phyloP scores from a whole-genome alignment of 2,113 vertebrate genomes.

The Ptychochromis oligacanthus region DNA sequence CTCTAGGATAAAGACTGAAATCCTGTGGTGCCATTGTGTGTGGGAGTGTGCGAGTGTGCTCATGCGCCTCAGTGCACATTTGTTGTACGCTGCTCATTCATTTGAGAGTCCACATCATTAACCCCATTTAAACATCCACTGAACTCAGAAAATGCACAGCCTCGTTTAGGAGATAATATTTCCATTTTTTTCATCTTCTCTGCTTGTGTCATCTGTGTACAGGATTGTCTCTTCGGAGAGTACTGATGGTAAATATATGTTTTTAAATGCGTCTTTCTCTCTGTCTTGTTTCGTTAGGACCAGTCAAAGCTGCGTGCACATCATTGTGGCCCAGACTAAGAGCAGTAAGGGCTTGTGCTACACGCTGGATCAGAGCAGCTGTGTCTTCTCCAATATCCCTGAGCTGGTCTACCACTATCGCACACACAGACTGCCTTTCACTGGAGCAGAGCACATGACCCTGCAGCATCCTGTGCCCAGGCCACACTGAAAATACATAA shows the following conservation, averaged over 20 bases:
- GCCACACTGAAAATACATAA: constrained; percentile 65
- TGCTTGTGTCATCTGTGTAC: background rate
- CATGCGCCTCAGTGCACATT: constrained; percentile 44
- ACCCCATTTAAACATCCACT: constrained; percentile 56
- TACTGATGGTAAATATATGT: background rate
- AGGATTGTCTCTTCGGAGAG: background rate
- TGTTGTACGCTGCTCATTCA: constrained; percentile 56
- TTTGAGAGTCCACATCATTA: constrained; percentile 63
- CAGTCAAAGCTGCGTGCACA: constrained; percentile 95
- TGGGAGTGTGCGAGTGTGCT: constrained; percentile 24
- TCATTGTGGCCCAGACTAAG: constrained; percentile 96
- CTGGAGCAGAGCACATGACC: constrained; percentile 94
- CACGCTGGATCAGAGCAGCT: constrained; percentile 91
- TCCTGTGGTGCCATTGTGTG: constrained; percentile 7
- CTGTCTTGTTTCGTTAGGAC: constrained; percentile 79
- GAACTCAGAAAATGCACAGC: constrained; percentile 31
- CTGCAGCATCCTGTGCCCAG: constrained; percentile 87
- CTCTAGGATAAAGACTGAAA: constrained; percentile 35
- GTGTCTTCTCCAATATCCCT: constrained; percentile 89
- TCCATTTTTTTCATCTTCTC: background rate
- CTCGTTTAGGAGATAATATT: constrained; percentile 28
- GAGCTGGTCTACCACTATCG: constrained; percentile 92
- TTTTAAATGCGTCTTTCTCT: constrained; percentile 6
- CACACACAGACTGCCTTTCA: constrained; percentile 91
- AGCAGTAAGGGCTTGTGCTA: constrained; percentile 85